These are phyloP conservation scores for Taeniopygia guttata DNA, from an alignment of 2,797 vertebrate species.

Conservation along the genomic window DNA sequence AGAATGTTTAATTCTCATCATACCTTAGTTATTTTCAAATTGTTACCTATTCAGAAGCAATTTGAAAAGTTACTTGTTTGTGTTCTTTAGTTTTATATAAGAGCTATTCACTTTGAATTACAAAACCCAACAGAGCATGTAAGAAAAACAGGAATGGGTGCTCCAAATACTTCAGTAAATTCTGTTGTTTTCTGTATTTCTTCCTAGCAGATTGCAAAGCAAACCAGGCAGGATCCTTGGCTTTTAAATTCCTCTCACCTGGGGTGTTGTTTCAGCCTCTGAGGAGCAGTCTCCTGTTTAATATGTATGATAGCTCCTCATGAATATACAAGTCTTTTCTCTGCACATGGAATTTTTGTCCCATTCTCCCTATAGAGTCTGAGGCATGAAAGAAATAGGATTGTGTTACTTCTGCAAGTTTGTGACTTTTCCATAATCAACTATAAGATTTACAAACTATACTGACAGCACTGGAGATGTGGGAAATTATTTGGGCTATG, in stretches of 20 bases:
- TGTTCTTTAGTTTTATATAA: neutral
- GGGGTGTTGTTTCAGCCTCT: neutral
- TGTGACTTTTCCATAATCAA: neutral
- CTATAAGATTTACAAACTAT: neutral
- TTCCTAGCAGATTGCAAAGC: neutral
- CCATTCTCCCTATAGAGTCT: neutral
- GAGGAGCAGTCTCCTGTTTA: neutral
- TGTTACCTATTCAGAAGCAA: neutral
- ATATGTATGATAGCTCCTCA: neutral
- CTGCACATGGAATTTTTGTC: neutral
- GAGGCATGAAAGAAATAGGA: neutral
- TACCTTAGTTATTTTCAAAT: neutral
- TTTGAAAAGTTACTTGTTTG: neutral
- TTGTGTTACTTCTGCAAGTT: neutral
- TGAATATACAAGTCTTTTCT: neutral
- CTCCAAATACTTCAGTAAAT: neutral
- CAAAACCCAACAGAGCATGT: neutral
- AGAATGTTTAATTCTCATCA: neutral
- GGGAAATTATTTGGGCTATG: neutral
- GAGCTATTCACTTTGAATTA: neutral
- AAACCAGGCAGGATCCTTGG: neutral
- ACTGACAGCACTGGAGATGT: neutral
- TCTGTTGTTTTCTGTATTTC: neutral
- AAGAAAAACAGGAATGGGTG: neutral
- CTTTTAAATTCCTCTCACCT: neutral